These are phyloP conservation scores for Pogonocherus hispidulus DNA, from an alignment of 2,888 invertebrate genomes.

Conservation along the genomic window DNA sequence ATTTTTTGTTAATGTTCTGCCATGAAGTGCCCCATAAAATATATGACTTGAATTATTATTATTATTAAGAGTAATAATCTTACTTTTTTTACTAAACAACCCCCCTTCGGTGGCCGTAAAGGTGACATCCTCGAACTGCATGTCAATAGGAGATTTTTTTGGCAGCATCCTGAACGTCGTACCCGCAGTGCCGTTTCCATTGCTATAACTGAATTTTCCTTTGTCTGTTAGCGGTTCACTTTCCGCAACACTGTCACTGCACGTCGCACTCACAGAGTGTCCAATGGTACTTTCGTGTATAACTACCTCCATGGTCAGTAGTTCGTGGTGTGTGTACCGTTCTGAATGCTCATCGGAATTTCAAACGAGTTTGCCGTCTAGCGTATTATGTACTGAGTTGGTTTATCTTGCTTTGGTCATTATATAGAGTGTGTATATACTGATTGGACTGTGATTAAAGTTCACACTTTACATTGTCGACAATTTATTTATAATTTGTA, in stretches of 20 bases:
- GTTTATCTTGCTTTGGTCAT: conserved; percentile 54
- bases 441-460: conserved; percentile 60
- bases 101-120: conserved; percentile 81
- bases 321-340: not conserved
- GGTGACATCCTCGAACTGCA: conserved; percentile 81
- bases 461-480: conserved; percentile 47
- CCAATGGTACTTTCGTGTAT: conserved; percentile 27
- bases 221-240: conserved; percentile 5
- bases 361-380: conserved; percentile 5
- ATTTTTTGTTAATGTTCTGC: too few relatives aligned
- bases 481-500: conserved; percentile 3
- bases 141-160: conserved; percentile 70
- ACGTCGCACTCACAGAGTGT: not conserved
- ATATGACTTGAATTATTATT: too few relatives aligned
- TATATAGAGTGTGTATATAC: conserved; percentile 58
- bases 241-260: conserved; percentile 4
- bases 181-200: not conserved
- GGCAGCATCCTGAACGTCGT: conserved; percentile 50
- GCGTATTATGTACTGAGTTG: conserved; percentile 39
- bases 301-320: conserved; percentile 13
- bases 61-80: conserved; percentile 14
- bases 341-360: conserved; percentile 7
- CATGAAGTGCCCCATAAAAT: too few relatives aligned
- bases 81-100: conserved; percentile 44
- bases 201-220: conserved; percentile 11